A percentile compares a stretch with the other conserved stretches of the same genome.
These are phyloP conservation scores for Phyllopteryx taeniolatus DNA, from an alignment of 2,113 vertebrate species.

Conservation along the genomic window DNA sequence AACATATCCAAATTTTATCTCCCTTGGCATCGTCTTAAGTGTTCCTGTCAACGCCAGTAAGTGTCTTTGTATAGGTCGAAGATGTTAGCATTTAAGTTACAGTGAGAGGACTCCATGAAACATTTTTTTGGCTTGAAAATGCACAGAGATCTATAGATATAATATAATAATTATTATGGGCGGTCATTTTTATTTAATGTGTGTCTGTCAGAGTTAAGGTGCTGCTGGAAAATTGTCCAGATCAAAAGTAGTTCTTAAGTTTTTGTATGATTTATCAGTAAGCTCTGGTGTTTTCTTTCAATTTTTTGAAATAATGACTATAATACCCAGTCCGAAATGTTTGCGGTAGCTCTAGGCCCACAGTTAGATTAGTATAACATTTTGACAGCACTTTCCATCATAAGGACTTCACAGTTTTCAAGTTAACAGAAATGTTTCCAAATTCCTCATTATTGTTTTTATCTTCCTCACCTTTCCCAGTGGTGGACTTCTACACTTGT, in stretches of 20 bases:
- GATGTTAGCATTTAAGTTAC: conserved; percentile 26
- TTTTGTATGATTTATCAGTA: background rate
- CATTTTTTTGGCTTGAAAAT: background rate
- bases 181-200: too few species aligned
- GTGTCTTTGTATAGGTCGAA: conserved; percentile 18
- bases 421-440: background rate
- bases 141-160: background rate
- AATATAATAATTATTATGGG: background rate
- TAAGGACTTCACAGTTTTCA: background rate
- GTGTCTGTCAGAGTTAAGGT: too few species aligned
- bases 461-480: conserved; percentile 60
- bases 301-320: background rate
- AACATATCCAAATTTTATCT: conserved; percentile 92
- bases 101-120: background rate
- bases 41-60: conserved; percentile 95
- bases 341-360: background rate
- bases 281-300: background rate
- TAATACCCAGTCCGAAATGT: background rate
- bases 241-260: too few species aligned
- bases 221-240: too few species aligned
- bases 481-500: conserved; percentile 90
- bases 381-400: background rate
- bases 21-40: conserved; percentile 91
- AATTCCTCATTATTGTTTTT: background rate
- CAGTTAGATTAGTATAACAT: background rate